Percentiles rank a stretch among this genome's conserved stretches.
These are phyloP conservation scores for Drosophila azteca DNA, from an alignment of 1,140 invertebrate species.

Conservation along the genomic window DNA sequence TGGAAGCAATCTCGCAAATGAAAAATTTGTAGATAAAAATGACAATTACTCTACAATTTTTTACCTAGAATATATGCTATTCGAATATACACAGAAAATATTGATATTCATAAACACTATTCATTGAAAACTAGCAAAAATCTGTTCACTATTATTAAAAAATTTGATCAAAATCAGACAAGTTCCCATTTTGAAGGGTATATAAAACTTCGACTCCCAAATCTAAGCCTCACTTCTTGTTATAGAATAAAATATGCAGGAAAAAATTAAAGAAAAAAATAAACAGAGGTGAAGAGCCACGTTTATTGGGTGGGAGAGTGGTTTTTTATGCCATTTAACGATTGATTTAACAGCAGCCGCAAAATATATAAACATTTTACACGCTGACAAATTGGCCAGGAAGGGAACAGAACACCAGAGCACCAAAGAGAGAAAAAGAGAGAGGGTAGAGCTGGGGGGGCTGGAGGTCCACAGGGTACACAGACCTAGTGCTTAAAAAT, in stretches of 20 bases:
- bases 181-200: no score
- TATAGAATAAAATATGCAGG: slow-evolving; percentile 11
- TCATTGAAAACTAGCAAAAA: no score
- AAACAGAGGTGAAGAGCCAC: neutral
- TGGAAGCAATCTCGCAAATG: no score
- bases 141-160: no score
- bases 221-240: neutral
- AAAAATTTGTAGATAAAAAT: no score
- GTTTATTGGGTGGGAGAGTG: slow-evolving; percentile 52
- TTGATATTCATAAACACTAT: no score
- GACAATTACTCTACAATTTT: no score
- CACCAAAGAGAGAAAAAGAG: neutral
- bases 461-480: slow-evolving; percentile 7
- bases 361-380: slow-evolving; percentile 57
- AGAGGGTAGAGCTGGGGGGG: neutral
- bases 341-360: slow-evolving; percentile 73
- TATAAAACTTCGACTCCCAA: no score
- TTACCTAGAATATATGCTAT: no score
- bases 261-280: slow-evolving; percentile 3
- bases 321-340: slow-evolving; percentile 75
- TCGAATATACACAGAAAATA: no score
- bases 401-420: neutral
- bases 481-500: slow-evolving; percentile 64
- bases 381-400: slow-evolving; percentile 56
- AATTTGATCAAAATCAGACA: no score